Base-by-base conservation (phyloP, 2,888 invertebrate genomes). In the Megaustenia siamemsis region DNA sequence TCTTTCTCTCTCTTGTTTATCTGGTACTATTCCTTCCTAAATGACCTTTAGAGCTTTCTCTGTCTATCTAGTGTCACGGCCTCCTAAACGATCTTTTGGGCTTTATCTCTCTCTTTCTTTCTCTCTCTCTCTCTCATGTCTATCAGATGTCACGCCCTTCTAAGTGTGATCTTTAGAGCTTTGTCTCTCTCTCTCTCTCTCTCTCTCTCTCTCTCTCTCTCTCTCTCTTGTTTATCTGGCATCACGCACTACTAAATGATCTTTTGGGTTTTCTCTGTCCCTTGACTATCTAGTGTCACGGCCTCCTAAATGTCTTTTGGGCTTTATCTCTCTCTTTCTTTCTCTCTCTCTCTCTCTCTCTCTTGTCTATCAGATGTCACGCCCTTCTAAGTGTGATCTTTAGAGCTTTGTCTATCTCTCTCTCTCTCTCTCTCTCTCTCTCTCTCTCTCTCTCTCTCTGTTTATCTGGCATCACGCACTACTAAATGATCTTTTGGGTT, bases 1-100 rank as follows among this genome's bases (percentile, higher is more conserved):
- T 53, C 56, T 56, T n/a, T 53, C 56, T 32, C 35, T 77, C 77
- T 75, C n/a, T 43, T 43, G n/a, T n/a, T n/a, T n/a, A n/a, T n/a
- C n/a, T n/a, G n/a, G n/a, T n/a, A n/a, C n/a, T n/a, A n/a, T n/a
- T n/a, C n/a, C n/a, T n/a, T n/a, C n/a, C n/a, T n/a, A n/a, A n/a
- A n/a, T n/a, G n/a, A n/a, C n/a, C n/a, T n/a, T 15, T 75, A 24
- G n/a, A 6, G 43, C 75, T 75, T 43, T 49, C 49, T 75, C 75
- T 45, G 12, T 43, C 15, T 77, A 12, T 56, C n/a, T 32, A 5
- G 28, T 66, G 5, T 32, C 28, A 5, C 66, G n/a, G 1, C 66
- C 15, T 3, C 32, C 28, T 66, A n/a, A 2, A 12, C 66, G 4
- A 12, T n/a, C 15, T 66, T n/a, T n/a, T n/a, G n/a, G n/a, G n/a